Conservation (phyloP, 2,113 vertebrate species). For the Sterrhoptilus dennistouni region DNA sequence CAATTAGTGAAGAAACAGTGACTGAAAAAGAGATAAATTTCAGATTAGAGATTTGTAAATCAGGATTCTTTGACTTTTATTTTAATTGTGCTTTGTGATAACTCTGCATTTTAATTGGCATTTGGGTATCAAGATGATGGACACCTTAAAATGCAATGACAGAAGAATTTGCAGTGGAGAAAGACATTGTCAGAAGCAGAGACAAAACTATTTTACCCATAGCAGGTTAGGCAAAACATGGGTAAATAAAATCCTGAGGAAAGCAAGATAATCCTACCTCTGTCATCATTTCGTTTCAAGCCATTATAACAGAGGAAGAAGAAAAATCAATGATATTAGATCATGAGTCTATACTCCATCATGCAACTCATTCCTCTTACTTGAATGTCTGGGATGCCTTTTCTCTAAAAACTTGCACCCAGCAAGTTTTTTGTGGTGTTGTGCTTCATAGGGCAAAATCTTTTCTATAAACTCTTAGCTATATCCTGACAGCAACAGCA, state of each 20-base stretch:
- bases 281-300: neutral
- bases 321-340: constrained; percentile 19
- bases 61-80: neutral
- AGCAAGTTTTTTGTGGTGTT: neutral
- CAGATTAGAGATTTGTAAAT: constrained; percentile 18
- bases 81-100: constrained; percentile 5
- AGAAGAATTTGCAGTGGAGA: neutral
- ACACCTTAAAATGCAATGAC: neutral
- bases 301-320: neutral
- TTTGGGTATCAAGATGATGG: constrained; percentile 26
- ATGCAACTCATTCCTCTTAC: neutral
- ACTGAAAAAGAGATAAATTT: neutral
- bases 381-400: neutral
- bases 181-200: neutral
- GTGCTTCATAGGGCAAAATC: neutral
- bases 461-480: neutral
- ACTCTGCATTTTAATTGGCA: constrained; percentile 43
- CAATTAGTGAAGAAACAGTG: constrained; percentile 16
- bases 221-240: neutral
- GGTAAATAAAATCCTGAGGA: neutral
- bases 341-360: neutral
- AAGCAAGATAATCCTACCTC: constrained; percentile 10
- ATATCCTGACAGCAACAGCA: neutral
- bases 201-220: neutral
- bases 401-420: neutral